These are phyloP conservation scores for Ahaetulla prasina DNA, from an alignment of 2,113 vertebrate species.

Conservation along the genomic window DNA sequence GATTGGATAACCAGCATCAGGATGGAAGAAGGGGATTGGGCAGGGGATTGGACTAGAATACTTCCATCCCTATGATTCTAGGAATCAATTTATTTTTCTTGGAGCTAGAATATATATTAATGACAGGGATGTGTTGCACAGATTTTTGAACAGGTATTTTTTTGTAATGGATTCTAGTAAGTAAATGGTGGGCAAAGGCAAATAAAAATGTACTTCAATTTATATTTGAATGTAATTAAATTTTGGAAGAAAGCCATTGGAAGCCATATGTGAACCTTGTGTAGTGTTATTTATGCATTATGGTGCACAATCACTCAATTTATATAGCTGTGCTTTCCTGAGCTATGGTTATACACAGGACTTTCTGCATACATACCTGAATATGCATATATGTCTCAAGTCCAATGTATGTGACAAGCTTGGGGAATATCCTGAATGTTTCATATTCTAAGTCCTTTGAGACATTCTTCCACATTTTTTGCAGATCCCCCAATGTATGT, in stretches of 20 bases:
- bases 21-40: background rate
- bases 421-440: background rate
- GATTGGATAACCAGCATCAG: background rate
- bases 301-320: background rate
- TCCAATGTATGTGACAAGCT: background rate
- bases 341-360: background rate
- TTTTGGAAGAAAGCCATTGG: background rate
- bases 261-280: background rate
- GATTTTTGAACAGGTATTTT: background rate
- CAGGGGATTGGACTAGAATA: background rate
- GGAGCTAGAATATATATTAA: background rate
- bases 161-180: background rate
- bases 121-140: background rate
- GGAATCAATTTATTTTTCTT: background rate
- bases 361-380: background rate
- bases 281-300: background rate
- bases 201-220: background rate
- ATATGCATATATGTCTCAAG: background rate
- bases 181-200: background rate
- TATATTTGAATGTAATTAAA: background rate
- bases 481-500: background rate
- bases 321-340: background rate
- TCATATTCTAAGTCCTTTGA: background rate
- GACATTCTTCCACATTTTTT: background rate
- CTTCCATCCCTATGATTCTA: background rate